These are phyloP conservation scores for Acleris holmiana DNA, from an alignment of 2,888 invertebrate genomes.

Conservation along the genomic window DNA sequence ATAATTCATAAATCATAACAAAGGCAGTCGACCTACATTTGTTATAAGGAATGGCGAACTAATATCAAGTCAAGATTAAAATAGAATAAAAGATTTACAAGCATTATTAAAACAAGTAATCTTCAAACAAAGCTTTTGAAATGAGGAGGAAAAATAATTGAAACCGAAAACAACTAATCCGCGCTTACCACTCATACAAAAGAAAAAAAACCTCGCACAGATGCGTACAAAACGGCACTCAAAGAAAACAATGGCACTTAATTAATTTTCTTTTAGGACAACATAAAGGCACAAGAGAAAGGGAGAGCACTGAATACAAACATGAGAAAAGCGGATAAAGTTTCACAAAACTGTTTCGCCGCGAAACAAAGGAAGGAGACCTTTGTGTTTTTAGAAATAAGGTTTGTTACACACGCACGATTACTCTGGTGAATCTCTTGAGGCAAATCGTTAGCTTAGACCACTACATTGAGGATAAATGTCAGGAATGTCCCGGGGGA, in stretches of 20 bases:
- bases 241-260: constrained; percentile 68
- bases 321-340: constrained; percentile 66
- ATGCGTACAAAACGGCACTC: constrained; percentile 62
- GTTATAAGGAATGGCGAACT: no score
- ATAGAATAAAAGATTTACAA: no score
- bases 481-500: constrained; percentile 52
- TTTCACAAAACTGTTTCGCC: constrained; percentile 52
- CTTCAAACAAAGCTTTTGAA: not conserved
- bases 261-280: constrained; percentile 76
- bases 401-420: constrained; percentile 29
- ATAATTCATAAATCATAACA: no score
- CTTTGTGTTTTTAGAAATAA: constrained; percentile 38
- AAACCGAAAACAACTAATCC: constrained; percentile 28
- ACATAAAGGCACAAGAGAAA: constrained; percentile 62
- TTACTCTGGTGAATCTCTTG: constrained; percentile 36
- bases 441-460: constrained; percentile 41
- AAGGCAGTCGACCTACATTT: no score
- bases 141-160: constrained; percentile 29
- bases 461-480: constrained; percentile 52
- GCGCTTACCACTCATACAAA: constrained; percentile 36
- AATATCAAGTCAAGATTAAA: no score
- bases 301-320: constrained; percentile 61
- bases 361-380: constrained; percentile 42
- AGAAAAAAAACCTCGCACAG: constrained; percentile 48
- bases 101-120: no score